These are phyloP conservation scores for Platerodrilus igneus DNA, from an alignment of 2,888 invertebrate genomes.

Conservation along the genomic window DNA sequence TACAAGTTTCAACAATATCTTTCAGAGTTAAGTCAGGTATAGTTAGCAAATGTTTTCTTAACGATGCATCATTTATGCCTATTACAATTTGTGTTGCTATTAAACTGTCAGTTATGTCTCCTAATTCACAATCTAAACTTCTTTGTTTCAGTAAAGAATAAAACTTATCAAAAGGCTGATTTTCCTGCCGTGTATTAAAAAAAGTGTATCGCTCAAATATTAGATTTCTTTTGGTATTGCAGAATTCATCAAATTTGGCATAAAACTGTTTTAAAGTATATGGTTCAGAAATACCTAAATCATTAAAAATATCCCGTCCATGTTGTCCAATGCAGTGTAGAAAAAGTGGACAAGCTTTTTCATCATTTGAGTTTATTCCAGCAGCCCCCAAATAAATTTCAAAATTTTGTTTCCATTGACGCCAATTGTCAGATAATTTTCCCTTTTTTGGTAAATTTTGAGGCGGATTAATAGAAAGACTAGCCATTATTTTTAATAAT, in stretches of 20 bases:
- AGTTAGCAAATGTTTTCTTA: constrained; percentile 6
- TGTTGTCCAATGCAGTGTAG: constrained; percentile 13
- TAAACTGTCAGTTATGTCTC: constrained; percentile 17
- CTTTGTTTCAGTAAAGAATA: constrained; percentile 20
- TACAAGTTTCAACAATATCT: constrained; percentile 8
- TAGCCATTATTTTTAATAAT: no score
- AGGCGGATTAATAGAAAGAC: constrained; percentile 5
- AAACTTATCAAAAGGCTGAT: constrained; percentile 23
- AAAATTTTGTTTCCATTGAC: constrained; percentile 12
- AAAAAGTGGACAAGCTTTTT: constrained; percentile 7
- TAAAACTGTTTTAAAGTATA: constrained; percentile 1
- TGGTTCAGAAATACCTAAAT: constrained; percentile 1
- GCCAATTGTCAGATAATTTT: constrained; percentile 12
- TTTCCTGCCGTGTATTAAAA: constrained; percentile 22
- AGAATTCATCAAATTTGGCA: constrained; percentile 9
- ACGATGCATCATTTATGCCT: constrained; percentile 2
- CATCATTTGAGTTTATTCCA: constrained; percentile 3
- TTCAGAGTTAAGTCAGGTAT: constrained; percentile 8
- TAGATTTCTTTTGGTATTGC: constrained; percentile 9
- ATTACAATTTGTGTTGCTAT: constrained; percentile 14
- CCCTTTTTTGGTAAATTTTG: constrained; percentile 8
- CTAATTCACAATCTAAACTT: constrained; percentile 15
- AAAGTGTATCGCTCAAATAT: constrained; percentile 19
- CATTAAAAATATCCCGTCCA: constrained; percentile 11
- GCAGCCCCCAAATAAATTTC: constrained; percentile 11